phyloP scores from a whole-genome alignment of 2,797 vertebrate species.

The Tympanoctomys barrerae region DNA sequence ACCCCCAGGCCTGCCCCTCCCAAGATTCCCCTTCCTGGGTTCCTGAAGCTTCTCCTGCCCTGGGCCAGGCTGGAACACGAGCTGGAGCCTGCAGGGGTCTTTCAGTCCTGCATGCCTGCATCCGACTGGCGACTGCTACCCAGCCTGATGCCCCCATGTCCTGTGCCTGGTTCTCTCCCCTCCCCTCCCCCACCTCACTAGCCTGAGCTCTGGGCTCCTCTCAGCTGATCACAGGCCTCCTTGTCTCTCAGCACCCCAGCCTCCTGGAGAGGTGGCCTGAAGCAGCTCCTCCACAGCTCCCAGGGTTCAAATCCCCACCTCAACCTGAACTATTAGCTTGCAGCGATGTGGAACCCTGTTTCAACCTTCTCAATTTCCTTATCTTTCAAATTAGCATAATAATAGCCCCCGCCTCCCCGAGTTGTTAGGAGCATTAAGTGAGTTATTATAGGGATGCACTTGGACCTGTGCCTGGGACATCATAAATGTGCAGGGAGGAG shows the following conservation, averaged over 20 bases:
- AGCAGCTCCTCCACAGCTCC: no score
- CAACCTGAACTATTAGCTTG: background rate
- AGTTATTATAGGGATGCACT: background rate
- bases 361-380: background rate
- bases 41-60: background rate
- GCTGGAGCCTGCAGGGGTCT: background rate
- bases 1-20: background rate
- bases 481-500: fast-evolving
- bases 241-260: background rate
- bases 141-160: fast-evolving
- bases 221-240: background rate
- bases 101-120: background rate
- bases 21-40: background rate
- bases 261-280: background rate
- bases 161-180: background rate
- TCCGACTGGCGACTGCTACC: background rate
- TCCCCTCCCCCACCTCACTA: background rate
- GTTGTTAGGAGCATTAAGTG: background rate
- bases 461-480: background rate
- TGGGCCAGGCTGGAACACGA: background rate
- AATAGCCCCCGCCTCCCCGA: background rate
- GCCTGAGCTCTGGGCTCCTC: background rate
- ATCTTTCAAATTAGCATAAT: conserved; percentile 46
- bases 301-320: background rate
- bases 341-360: background rate